Conservation (phyloP, 1,140 invertebrate species). For the Uloborus diversus region DNA sequence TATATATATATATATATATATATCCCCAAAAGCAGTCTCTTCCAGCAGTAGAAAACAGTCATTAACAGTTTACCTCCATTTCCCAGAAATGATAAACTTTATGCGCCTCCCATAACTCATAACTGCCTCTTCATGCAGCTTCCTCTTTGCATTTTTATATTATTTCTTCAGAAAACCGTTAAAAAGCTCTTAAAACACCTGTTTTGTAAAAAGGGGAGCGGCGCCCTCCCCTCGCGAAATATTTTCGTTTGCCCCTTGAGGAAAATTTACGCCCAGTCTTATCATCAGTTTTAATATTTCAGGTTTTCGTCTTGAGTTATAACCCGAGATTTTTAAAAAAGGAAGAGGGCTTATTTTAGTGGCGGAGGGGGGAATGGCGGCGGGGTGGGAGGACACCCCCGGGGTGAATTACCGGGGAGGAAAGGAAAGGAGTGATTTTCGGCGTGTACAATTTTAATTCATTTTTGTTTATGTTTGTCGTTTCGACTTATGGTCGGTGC, state of each 20-base stretch:
- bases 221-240: neutral
- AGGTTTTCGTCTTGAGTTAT: slow-evolving; percentile 43
- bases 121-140: neutral
- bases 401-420: neutral
- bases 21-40: slow-evolving; percentile 3
- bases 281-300: slow-evolving; percentile 53
- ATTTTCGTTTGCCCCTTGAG: slow-evolving; percentile 8
- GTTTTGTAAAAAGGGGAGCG: slow-evolving; percentile 22
- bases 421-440: neutral
- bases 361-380: no score
- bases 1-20: slow-evolving; percentile 1
- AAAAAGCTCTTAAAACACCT: slow-evolving; percentile 48
- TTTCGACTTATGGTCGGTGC: neutral
- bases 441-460: slow-evolving; percentile 2
- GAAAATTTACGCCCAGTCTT: slow-evolving; percentile 39
- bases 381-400: no score
- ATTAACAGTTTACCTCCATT: slow-evolving; percentile 40
- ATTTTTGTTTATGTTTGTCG: slow-evolving; percentile 13
- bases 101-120: slow-evolving; percentile 37
- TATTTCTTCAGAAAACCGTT: slow-evolving; percentile 38
- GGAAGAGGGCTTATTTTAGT: neutral
- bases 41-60: slow-evolving; percentile 1
- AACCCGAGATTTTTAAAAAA: neutral
- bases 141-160: slow-evolving; percentile 21
- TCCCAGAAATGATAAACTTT: slow-evolving; percentile 36